Evolutionary conservation across 2,797 vertebrate species (phyloP), one percentile per base, ranked within the genome.

Genomic region (Phrynocephalus forsythii): DNA sequence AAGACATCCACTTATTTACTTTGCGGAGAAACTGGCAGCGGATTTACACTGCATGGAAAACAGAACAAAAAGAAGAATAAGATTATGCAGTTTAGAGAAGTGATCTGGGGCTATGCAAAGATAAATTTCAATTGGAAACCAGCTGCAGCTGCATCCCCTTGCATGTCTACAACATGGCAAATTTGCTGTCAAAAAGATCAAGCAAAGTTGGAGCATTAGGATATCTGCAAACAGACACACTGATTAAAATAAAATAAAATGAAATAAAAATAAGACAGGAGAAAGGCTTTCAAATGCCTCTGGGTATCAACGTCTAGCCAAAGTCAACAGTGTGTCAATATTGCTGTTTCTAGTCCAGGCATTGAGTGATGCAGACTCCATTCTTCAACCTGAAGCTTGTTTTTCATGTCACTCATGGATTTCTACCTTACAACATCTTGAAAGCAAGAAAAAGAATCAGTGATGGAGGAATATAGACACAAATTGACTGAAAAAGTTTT

Each of bases 251-350:
- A 7, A 38, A 71, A 20, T 33, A 38, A 52, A 30, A 22, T 44
- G 79, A 66, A 68, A 81, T 28, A 72, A 81, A 90, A 84, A 50
- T 16, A 84, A 75, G 26, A 44, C 13, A 79, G 50, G 1, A 18
- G 60, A 28, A 85, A 11, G 48, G 15, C 20, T 44, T 22, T 20
- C 30, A 50, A 79, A 68, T 80, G 69, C 15, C 16, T 56, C n/a
- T 30, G 18, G 52, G 33, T 77, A 13, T 44, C 60, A 80, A 84
- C 33, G 85, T 60, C 85, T 50, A 75, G 68, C 77, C 48, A n/a
- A 84, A 60, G 44, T 78, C 78, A 85, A 81, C n/a, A 85, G 77
- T 52, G 50, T 68, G 83, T 85, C 81, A 85, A 88, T 88, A 85
- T 56, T 76, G 24, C 78, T 81, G 87, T 73, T 85, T 87, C 28